These are phyloP conservation scores for Dreissena polymorpha DNA, from an alignment of 1,140 invertebrate species.

Conservation along the genomic window DNA sequence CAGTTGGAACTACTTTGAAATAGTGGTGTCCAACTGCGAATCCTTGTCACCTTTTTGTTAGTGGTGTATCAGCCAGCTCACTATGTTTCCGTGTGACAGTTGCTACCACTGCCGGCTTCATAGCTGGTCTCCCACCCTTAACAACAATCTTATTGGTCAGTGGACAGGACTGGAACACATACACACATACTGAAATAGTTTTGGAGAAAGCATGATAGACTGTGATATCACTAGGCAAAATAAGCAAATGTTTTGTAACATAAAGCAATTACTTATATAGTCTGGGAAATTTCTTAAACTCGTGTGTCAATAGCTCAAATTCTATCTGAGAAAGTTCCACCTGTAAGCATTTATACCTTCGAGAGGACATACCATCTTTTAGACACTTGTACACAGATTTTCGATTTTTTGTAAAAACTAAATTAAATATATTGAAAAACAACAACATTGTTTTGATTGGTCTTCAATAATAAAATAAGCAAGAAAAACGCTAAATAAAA, in stretches of 20 bases:
- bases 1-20: not conserved
- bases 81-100: not conserved
- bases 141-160: conserved; percentile 16
- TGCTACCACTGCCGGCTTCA: not conserved
- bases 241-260: not conserved
- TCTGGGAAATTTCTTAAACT: not conserved
- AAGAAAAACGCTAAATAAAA: too few relatives aligned
- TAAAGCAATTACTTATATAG: not conserved
- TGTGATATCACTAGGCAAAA: not conserved
- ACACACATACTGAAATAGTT: not conserved
- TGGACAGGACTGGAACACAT: not conserved
- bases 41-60: conserved; percentile 11
- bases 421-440: too few relatives aligned
- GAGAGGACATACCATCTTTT: too few relatives aligned
- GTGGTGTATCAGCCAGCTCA: conserved; percentile 20
- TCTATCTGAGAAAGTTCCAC: too few relatives aligned
- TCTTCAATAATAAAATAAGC: too few relatives aligned
- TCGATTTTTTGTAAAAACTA: too few relatives aligned
- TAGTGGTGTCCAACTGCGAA: not conserved
- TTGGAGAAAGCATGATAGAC: not conserved
- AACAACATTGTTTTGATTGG: too few relatives aligned
- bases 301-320: too few relatives aligned
- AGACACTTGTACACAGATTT: too few relatives aligned
- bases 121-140: conserved; percentile 1
- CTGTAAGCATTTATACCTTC: too few relatives aligned